phyloP scores from a whole-genome alignment of 2,797 vertebrate genomes.

The Pterois miles region DNA sequence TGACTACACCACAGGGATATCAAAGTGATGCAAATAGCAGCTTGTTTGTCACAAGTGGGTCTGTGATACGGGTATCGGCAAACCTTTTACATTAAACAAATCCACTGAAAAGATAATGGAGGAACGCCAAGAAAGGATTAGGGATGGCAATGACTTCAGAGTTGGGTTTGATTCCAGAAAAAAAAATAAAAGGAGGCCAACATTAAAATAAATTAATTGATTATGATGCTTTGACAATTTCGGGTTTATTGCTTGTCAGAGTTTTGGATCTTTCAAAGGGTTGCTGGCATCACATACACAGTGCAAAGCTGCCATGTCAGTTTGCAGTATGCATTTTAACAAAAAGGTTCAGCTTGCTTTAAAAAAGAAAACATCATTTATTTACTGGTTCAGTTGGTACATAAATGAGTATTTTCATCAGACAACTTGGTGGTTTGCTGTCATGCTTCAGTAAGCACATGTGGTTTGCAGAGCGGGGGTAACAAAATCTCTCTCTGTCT shows the following conservation, averaged over 20 bases:
- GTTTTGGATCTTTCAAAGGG: slow-evolving; percentile 8
- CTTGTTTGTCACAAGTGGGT: slow-evolving; percentile 46
- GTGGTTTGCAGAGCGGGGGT: slow-evolving; percentile 24
- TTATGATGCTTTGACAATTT: slow-evolving; percentile 47
- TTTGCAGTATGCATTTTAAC: background rate
- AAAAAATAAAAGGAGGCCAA: slow-evolving; percentile 20
- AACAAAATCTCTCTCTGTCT: slow-evolving; percentile 22
- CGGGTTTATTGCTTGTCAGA: background rate
- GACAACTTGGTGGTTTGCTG: slow-evolving; percentile 8
- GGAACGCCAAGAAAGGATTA: slow-evolving; percentile 36
- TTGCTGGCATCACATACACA: background rate
- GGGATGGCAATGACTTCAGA: slow-evolving; percentile 17
- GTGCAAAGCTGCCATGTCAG: background rate
- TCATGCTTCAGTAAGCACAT: slow-evolving; percentile 23
- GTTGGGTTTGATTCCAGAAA: slow-evolving; percentile 27
- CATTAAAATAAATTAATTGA: slow-evolving; percentile 29
- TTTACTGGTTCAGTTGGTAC: background rate
- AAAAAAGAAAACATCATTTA: background rate
- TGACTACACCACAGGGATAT: slow-evolving; percentile 27
- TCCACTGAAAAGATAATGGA: slow-evolving; percentile 27
- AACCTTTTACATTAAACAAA: slow-evolving; percentile 57
- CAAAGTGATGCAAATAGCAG: slow-evolving; percentile 58
- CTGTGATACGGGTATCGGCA: slow-evolving; percentile 29
- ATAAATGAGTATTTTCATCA: slow-evolving; percentile 11
- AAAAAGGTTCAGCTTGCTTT: background rate